Conservation (phyloP, 2,113 vertebrate species). For the Neoarius graeffei region DNA sequence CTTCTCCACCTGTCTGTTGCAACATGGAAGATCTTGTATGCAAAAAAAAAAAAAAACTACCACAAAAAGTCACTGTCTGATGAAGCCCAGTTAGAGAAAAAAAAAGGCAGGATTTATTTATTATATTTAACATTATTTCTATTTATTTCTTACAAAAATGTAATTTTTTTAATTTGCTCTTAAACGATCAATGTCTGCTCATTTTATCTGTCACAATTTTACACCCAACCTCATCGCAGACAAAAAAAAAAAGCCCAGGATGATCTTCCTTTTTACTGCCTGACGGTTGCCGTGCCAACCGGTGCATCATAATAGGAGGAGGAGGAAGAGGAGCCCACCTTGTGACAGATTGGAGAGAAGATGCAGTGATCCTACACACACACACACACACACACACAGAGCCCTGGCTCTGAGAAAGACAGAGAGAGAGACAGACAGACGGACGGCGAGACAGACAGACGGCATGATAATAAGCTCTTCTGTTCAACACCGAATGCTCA, state of each 20-base stretch:
- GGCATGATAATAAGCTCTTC: constrained; percentile 55
- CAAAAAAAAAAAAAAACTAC: not conserved
- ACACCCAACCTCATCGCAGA: not conserved
- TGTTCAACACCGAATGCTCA: constrained; percentile 53
- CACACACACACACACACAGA: not conserved
- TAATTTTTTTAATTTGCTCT: not conserved
- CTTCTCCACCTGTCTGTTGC: not conserved
- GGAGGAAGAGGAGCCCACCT: constrained; percentile 63
- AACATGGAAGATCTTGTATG: not conserved
- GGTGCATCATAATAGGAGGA: constrained; percentile 51
- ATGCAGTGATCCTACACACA: constrained; percentile 53
- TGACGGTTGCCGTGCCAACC: constrained; percentile 72
- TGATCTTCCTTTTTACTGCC: not conserved
- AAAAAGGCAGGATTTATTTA: not conserved
- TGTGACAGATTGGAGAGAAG: constrained; percentile 63
- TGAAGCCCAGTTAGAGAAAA: not conserved
- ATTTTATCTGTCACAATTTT: not conserved
- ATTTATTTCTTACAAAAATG: not conserved
- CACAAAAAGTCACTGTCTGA: not conserved
- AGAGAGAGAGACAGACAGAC: constrained; percentile 11
- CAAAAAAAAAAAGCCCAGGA: not conserved
- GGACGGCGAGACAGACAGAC: constrained; percentile 34
- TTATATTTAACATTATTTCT: not conserved
- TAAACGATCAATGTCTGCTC: not conserved
- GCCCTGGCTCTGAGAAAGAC: not conserved